Base-by-base conservation (phyloP, 2,888 invertebrate genomes). In the Sphaerophoria taeniata region DNA sequence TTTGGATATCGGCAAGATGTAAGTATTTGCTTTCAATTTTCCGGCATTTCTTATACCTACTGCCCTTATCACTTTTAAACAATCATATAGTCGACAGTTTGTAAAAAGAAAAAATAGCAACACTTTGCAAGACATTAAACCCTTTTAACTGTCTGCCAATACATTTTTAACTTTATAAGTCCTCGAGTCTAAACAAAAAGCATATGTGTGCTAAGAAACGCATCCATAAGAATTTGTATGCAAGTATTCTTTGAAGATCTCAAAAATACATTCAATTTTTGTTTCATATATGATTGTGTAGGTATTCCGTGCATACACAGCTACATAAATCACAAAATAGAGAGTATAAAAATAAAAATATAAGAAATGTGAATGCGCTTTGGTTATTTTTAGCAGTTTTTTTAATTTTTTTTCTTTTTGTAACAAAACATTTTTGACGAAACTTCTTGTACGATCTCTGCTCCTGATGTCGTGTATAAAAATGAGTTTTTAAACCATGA, bases 291-390 rank as follows among this genome's bases (percentile, higher is more conserved):
- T 43, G 9, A 43, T 9, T 24, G 12, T 11, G 43, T 12, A 43
- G 43, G 12, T 43, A 43, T 24, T 24, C 24, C 24, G 2, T 24
- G 43, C 11, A 43, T 11, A 43, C 39, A 43, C 3, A 56, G 12
- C 24, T 6, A 60, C 43, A 24, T 72, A 74, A 61, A 70, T 24
- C 60, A 67, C 55, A 61, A 77, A 73, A 69, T 69, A 70, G 51
- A 65, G 36, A 55, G 33, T 5, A 11, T 34, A 34, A 6, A 31
- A 31, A 12, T 61, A 56, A n/a, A 9, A 12, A 56, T 45, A 24
- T 24, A 79, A 75, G 71, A 75, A 61, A 67, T 84, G 75, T 80
- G 71, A 80, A 84, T 80, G 79, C 84, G 79, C 60, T 76, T 84
- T 80, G 67, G 67, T 58, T 84, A 84, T 84, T 84, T 84, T 84